Percentiles rank a stretch among this genome's conserved stretches.
Conservation (phyloP, 2,113 vertebrate genomes). For the Scomber scombrus region DNA sequence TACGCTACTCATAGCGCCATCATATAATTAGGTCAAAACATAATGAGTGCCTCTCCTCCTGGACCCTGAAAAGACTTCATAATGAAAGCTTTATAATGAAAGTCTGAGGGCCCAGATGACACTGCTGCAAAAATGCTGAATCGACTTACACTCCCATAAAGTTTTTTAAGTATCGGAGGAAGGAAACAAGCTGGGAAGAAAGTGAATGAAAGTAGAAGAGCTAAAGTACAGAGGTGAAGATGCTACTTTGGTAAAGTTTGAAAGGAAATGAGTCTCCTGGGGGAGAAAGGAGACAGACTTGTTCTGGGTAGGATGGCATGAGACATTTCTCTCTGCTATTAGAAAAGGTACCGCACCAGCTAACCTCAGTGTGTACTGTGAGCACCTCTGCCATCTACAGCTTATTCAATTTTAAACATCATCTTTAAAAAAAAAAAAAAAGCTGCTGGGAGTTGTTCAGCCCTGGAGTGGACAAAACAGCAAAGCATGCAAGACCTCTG, state of each 20-base stretch:
- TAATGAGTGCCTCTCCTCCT: too few relatives aligned
- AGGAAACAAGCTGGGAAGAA: slow-evolving; percentile 21
- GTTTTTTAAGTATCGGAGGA: not conserved
- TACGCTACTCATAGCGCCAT: slow-evolving; percentile 2
- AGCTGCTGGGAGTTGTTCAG: slow-evolving; percentile 31
- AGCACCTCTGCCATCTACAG: slow-evolving; percentile 41
- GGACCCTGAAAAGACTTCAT: too few relatives aligned
- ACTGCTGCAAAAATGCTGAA: slow-evolving; percentile 30
- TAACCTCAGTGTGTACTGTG: not conserved
- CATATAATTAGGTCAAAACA: slow-evolving; percentile 34
- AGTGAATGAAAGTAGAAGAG: slow-evolving; percentile 29
- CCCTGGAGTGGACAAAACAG: slow-evolving; percentile 44
- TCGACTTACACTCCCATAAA: not conserved
- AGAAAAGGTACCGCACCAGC: not conserved
- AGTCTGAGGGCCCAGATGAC: slow-evolving; percentile 41
- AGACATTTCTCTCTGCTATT: not conserved
- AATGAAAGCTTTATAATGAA: slow-evolving; percentile 28
- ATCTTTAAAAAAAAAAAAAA: not conserved
- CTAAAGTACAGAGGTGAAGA: slow-evolving; percentile 3
- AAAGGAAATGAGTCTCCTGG: not conserved
- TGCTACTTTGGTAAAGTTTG: slow-evolving; percentile 28
- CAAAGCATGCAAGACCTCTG: slow-evolving; percentile 25
- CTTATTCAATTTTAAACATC: slow-evolving; percentile 34
- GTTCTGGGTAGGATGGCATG: slow-evolving; percentile 15
- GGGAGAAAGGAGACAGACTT: not conserved